A percentile compares a stretch with the other conserved stretches of the same genome.
Conservation (phyloP, 2,888 invertebrate species). For the Sphaeridia pumilis region DNA sequence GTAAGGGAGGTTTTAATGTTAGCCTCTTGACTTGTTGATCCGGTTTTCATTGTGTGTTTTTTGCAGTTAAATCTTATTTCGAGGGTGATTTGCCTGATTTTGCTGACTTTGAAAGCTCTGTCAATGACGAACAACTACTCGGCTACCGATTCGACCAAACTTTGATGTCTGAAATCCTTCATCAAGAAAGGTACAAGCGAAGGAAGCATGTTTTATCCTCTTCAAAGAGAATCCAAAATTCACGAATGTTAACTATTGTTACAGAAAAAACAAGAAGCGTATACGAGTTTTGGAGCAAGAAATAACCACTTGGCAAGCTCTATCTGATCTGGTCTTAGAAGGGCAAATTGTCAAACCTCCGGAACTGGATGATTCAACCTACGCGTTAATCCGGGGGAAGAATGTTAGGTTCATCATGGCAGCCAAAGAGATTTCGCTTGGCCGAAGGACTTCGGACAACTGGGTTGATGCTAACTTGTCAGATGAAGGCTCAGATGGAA, state of each 20-base stretch:
- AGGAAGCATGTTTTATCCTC: no score
- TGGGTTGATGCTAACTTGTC: slow-evolving; percentile 82
- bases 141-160: slow-evolving; percentile 9
- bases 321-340: slow-evolving; percentile 73
- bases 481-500: slow-evolving; percentile 87
- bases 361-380: slow-evolving; percentile 85
- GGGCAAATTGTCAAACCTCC: slow-evolving; percentile 57
- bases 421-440: slow-evolving; percentile 87
- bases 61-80: slow-evolving; percentile 27
- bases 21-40: no score
- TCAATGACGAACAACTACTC: slow-evolving; percentile 54
- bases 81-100: slow-evolving; percentile 44
- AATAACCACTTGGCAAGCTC: slow-evolving; percentile 75
- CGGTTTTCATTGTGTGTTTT: no score
- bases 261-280: slow-evolving; percentile 66
- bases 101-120: slow-evolving; percentile 81
- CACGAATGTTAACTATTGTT: no score
- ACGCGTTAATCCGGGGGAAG: slow-evolving; percentile 81
- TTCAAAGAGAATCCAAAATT: no score
- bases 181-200: slow-evolving; percentile 11
- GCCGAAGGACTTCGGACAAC: slow-evolving; percentile 75
- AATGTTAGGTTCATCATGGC: slow-evolving; percentile 89
- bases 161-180: slow-evolving; percentile 9
- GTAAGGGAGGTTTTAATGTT: no score
- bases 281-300: slow-evolving; percentile 82